A percentile compares a stretch with the other conserved stretches of the same genome.
Evolutionary conservation across 2,113 vertebrate genomes (phyloP).

Genomic region (Petromus typicus): DNA sequence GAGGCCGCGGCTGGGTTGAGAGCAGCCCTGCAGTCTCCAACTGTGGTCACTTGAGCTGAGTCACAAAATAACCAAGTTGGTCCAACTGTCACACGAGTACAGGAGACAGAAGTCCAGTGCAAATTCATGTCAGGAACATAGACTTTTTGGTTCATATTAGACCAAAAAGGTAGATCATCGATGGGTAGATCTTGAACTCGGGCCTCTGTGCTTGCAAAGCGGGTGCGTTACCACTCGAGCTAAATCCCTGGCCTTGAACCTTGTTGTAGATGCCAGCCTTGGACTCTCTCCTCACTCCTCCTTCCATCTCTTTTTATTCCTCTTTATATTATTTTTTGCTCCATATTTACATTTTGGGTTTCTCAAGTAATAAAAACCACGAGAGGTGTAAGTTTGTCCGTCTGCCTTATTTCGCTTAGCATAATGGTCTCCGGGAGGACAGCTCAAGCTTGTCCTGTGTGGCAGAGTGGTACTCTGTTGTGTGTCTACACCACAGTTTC

Average conservation of each 20-base stretch:
- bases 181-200: too few relatives aligned
- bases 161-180: too few relatives aligned
- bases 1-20: neutral
- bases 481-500: neutral
- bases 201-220: too few relatives aligned
- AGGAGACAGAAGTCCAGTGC: neutral
- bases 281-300: neutral
- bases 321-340: neutral
- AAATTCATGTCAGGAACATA: neutral
- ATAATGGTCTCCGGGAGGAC: neutral
- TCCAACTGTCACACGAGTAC: neutral
- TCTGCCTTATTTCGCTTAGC: neutral
- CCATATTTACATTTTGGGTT: neutral
- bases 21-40: neutral
- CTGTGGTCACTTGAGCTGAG: too few relatives aligned
- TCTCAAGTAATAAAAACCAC: neutral
- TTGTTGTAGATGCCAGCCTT: too few relatives aligned
- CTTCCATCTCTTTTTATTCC: neutral
- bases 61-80: neutral
- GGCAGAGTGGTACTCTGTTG: neutral
- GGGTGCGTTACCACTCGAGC: too few relatives aligned
- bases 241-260: too few relatives aligned
- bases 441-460: neutral
- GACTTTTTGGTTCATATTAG: neutral
- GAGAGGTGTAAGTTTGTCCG: neutral